These are phyloP conservation scores for Metacarcinus magister DNA, from an alignment of 2,888 invertebrate species.

Conservation along the genomic window DNA sequence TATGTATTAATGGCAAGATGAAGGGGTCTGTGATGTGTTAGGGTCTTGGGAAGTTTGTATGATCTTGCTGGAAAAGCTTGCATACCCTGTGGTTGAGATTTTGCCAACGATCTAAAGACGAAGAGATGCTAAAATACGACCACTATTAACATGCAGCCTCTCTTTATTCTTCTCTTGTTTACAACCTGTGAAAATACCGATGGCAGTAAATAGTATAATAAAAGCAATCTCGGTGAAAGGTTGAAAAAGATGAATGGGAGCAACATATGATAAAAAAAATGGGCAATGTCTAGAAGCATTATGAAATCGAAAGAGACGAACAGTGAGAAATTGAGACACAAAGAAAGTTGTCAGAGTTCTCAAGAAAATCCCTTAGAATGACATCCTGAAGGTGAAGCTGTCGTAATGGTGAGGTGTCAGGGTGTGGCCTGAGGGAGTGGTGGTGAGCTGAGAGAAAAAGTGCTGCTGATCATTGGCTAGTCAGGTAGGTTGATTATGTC, in stretches of 20 bases:
- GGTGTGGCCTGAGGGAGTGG: background rate
- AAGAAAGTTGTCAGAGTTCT: background rate
- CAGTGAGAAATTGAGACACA: background rate
- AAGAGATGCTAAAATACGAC: background rate
- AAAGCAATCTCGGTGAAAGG: background rate
- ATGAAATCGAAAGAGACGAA: background rate
- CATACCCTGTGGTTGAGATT: background rate
- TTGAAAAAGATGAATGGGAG: background rate
- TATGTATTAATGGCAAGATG: slow-evolving; percentile 22
- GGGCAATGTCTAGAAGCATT: background rate
- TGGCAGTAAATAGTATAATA: background rate
- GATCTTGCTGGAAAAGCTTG: background rate
- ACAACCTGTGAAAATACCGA: background rate
- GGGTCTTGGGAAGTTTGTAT: background rate
- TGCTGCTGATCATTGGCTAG: background rate
- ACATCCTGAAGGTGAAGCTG: background rate
- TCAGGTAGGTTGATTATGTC: background rate
- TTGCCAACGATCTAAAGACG: background rate
- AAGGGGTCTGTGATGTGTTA: slow-evolving; percentile 36
- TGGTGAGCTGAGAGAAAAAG: background rate
- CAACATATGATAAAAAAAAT: background rate
- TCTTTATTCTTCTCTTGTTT: background rate
- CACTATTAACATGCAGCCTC: background rate
- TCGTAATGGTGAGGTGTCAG: background rate
- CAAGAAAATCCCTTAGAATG: background rate